Base-by-base conservation (phyloP, 1,140 invertebrate genomes). In the Neodiprion virginianus region DNA sequence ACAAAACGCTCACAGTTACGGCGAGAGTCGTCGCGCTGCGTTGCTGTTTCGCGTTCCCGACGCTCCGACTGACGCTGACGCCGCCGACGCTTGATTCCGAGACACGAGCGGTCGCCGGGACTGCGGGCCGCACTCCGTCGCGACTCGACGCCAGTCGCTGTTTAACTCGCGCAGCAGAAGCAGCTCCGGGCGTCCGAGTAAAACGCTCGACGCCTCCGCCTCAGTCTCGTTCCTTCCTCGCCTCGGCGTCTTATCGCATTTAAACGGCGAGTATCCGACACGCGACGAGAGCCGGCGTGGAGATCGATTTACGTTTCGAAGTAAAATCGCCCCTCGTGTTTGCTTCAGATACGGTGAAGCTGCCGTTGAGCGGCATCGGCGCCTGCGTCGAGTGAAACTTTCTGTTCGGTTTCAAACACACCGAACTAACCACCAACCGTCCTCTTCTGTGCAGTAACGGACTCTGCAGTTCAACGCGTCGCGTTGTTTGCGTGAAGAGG, bases 121-220 rank as follows among this genome's bases (percentile, higher is more conserved):
- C 5, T 61, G 53, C 53, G 53, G 50, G 53, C 53, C 53, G 53
- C 53, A 61, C 53, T 61, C 8, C 79, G 79, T 77, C 70, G 74
- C 69, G 70, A 72, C 74, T 77, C 65, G 76, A 69, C 80, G 79
- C 78, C 81, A 85, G 83, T 85, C 78, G 82, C 82, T 77, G 75
- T 80, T 83, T 80, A 81, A 79, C 83, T 81, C 77, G 82, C 78
- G 77, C 40, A 71, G 68, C 17, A 75, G 67, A 71, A 72, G 14
- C 53, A 28, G 69, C 68, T 17, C 50, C 69, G 66, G 14, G 21
- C 14, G 70, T 49, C 23, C 47, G 61, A 48, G 49, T 50, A 65
- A 71, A 67, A 68, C 72, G 68, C 74, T 21, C 72, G 69, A 72
- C 75, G 72, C 28, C 28, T 40, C 28, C 28, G 5, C 28, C n/a